These are phyloP conservation scores for Dryobotodes eremita DNA, from an alignment of 2,888 invertebrate species.

Conservation along the genomic window DNA sequence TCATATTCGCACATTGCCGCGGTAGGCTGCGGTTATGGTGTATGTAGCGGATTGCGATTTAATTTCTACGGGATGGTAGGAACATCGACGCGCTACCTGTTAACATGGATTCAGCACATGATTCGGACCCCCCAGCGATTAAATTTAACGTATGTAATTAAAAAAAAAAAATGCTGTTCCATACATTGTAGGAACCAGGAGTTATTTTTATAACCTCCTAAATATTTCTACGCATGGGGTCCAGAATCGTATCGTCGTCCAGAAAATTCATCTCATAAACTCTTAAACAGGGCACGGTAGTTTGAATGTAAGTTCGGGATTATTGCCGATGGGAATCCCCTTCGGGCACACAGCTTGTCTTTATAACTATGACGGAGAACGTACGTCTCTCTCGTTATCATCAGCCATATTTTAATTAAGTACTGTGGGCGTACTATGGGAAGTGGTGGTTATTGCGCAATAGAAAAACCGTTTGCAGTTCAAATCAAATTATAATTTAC, in stretches of 20 bases:
- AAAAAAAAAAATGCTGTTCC: neutral
- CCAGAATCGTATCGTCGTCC: neutral
- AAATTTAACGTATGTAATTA: neutral
- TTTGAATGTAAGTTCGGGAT: neutral
- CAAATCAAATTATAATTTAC: too few relatives aligned
- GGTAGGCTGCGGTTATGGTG: slow-evolving; percentile 1
- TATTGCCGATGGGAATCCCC: neutral
- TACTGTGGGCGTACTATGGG: too few relatives aligned
- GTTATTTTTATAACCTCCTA: neutral
- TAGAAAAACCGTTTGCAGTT: too few relatives aligned
- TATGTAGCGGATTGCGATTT: slow-evolving; percentile 10
- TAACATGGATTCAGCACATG: neutral
- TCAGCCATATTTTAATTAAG: too few relatives aligned
- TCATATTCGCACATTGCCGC: slow-evolving; percentile 61
- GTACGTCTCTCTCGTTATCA: too few relatives aligned
- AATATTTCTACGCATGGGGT: neutral
- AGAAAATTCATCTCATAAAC: neutral
- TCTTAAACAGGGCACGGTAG: too few relatives aligned
- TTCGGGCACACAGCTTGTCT: neutral
- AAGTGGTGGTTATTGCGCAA: too few relatives aligned
- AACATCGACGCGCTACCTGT: neutral
- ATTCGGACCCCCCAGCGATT: too few relatives aligned
- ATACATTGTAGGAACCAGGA: too few relatives aligned
- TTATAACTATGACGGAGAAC: too few relatives aligned
- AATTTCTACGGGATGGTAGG: neutral